Percentiles rank a stretch among this genome's conserved stretches.
These are phyloP conservation scores for Octodon degus DNA, from an alignment of 2,113 vertebrate genomes.

Conservation along the genomic window DNA sequence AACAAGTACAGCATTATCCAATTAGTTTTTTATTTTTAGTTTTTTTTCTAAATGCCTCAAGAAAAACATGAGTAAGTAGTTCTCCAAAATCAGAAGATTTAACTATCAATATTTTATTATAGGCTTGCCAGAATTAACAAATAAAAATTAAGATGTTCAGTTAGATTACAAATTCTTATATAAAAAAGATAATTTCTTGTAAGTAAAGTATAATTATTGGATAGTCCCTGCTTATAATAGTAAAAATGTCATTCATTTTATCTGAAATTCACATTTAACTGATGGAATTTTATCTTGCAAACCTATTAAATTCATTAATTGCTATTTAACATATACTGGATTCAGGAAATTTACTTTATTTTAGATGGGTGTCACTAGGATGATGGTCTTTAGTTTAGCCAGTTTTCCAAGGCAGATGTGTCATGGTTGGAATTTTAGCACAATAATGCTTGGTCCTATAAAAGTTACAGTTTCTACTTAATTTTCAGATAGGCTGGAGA, in stretches of 20 bases:
- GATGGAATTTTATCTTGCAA: neutral
- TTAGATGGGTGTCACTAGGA: neutral
- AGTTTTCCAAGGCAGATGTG: neutral
- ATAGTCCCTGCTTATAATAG: neutral
- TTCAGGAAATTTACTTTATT: neutral
- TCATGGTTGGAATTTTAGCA: neutral
- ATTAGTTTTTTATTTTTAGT: neutral
- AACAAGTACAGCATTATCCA: neutral
- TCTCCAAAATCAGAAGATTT: constrained; percentile 9
- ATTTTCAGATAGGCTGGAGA: neutral
- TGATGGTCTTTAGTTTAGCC: neutral
- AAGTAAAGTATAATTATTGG: neutral
- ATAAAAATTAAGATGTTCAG: neutral
- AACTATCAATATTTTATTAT: constrained; percentile 18
- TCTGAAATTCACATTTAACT: constrained; percentile 42
- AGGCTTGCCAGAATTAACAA: neutral
- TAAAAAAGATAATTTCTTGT: neutral
- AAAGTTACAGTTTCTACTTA: neutral
- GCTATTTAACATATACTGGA: neutral
- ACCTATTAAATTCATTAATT: neutral
- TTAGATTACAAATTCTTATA: constrained; percentile 50
- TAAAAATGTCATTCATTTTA: neutral
- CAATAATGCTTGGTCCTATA: neutral
- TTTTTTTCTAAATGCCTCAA: neutral
- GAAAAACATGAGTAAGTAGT: neutral